These are phyloP conservation scores for Homarus gammarus DNA, from an alignment of 2,888 invertebrate species.

Conservation along the genomic window DNA sequence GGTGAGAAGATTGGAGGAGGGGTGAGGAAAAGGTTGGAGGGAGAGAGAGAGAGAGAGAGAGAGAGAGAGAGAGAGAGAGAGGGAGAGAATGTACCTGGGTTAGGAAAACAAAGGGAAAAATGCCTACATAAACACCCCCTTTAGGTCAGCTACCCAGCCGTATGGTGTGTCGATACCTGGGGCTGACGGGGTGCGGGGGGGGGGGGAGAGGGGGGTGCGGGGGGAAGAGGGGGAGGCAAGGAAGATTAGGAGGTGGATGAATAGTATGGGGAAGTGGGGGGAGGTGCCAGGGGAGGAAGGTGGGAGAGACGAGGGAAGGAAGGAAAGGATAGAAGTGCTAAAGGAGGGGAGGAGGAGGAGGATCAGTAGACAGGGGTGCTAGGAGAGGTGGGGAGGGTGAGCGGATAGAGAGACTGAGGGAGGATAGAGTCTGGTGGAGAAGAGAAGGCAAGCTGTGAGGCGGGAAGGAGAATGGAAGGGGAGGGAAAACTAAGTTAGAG, in stretches of 20 bases:
- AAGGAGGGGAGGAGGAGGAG: too few species aligned
- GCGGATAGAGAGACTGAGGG: not conserved
- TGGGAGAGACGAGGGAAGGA: not conserved
- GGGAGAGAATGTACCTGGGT: too few species aligned
- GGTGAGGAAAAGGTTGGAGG: too few species aligned
- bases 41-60: constrained; percentile 5
- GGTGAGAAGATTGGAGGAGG: too few species aligned
- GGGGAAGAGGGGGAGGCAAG: not conserved
- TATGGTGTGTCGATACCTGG: too few species aligned
- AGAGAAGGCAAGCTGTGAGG: not conserved
- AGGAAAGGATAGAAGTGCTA: too few species aligned
- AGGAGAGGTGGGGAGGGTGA: not conserved
- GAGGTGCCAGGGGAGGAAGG: not conserved
- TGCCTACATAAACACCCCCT: not conserved
- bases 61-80: not conserved
- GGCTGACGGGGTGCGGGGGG: not conserved
- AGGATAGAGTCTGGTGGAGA: not conserved
- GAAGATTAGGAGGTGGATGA: too few species aligned
- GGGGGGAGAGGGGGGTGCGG: not conserved
- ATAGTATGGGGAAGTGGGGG: not conserved
- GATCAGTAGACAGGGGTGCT: too few species aligned
- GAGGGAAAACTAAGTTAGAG: too few species aligned
- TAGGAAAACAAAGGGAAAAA: not conserved
- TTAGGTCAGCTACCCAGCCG: too few species aligned
- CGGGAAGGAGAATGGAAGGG: too few species aligned